phyloP scores from a whole-genome alignment of 2,888 invertebrate genomes.

The Tipula confusa region DNA sequence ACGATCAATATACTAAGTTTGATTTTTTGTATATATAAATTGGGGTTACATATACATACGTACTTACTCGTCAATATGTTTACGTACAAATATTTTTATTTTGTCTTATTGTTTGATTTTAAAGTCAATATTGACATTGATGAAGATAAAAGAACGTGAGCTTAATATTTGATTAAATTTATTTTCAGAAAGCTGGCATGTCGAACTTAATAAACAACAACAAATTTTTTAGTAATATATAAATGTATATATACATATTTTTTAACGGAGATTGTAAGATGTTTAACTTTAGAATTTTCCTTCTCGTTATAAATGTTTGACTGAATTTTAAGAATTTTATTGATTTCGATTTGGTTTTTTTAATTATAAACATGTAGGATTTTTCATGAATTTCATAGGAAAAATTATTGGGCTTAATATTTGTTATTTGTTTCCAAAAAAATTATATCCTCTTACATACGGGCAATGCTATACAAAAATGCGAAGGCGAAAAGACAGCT shows the following conservation, averaged over 20 bases:
- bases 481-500: background rate
- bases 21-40: background rate
- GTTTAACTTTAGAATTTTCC: background rate
- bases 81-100: background rate
- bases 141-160: constrained; percentile 20
- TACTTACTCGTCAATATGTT: background rate
- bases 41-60: background rate
- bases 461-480: background rate
- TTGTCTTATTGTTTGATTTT: background rate
- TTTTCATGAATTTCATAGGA: background rate
- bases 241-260: background rate
- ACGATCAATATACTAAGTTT: background rate
- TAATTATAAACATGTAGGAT: background rate
- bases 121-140: constrained; percentile 12
- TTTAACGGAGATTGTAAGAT: background rate
- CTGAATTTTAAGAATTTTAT: constrained; percentile 1
- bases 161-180: constrained; percentile 20
- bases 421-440: background rate
- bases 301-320: background rate
- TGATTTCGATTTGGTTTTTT: background rate
- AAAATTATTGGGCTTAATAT: background rate
- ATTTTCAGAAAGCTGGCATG: background rate
- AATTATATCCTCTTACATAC: background rate
- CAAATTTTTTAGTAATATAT: background rate
- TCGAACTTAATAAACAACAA: background rate